Evolutionary conservation across 2,797 vertebrate genomes (phyloP).

Genomic region (Sarcoramphus papa): DNA sequence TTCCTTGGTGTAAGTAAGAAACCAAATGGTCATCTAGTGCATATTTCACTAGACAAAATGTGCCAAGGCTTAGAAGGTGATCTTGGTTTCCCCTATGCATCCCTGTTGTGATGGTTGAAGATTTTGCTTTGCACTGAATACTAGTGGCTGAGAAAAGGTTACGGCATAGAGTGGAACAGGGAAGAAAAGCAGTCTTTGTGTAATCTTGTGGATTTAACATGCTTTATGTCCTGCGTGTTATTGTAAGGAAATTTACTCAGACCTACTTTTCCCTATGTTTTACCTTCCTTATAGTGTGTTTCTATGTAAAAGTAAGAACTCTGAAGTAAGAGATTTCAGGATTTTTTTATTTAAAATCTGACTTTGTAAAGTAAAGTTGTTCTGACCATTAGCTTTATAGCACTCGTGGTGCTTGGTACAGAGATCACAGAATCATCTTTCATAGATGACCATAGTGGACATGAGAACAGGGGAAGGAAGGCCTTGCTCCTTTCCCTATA

Average conservation of each 20-base stretch:
- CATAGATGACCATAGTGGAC: too few relatives aligned
- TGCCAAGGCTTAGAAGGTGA: neutral
- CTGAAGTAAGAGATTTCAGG: neutral
- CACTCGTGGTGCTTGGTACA: neutral
- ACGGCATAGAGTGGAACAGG: neutral
- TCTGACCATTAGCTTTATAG: neutral
- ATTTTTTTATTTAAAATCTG: neutral
- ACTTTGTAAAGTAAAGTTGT: neutral
- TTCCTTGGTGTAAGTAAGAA: neutral
- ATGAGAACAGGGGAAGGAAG: too few relatives aligned
- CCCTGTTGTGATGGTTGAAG: neutral
- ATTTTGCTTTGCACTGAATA: neutral
- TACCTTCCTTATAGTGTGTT: neutral
- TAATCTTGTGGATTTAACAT: neutral
- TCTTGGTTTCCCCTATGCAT: neutral
- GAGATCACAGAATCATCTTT: neutral
- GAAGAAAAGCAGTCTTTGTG: neutral
- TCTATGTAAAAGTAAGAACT: neutral
- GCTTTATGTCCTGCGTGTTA: neutral
- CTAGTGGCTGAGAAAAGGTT: neutral
- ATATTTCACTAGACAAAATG: neutral
- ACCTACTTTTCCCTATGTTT: neutral
- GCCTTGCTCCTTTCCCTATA: too few relatives aligned
- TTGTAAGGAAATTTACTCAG: neutral
- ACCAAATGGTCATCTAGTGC: neutral